These are phyloP conservation scores for Aelia acuminata DNA, from an alignment of 2,888 invertebrate species.

Conservation along the genomic window DNA sequence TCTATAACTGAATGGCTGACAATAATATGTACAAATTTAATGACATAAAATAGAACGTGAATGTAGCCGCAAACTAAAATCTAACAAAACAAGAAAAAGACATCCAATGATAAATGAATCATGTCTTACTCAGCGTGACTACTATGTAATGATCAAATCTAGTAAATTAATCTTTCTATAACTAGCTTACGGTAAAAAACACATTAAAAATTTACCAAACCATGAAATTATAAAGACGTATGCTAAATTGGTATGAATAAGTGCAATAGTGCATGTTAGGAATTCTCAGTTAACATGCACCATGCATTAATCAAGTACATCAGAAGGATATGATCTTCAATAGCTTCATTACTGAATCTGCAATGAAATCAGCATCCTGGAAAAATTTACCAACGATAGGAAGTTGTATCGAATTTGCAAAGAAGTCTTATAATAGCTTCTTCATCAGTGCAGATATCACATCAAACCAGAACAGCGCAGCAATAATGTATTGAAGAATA, in stretches of 20 bases:
- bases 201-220: slow-evolving; percentile 15
- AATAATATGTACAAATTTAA: too few species aligned
- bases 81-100: not conserved
- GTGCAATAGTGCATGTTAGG: not conserved
- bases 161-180: slow-evolving; percentile 16
- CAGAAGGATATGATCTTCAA: not conserved
- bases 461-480: too few species aligned
- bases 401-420: too few species aligned
- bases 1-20: too few species aligned
- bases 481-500: too few species aligned
- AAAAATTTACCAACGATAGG: too few species aligned
- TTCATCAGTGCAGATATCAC: too few species aligned
- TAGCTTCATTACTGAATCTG: slow-evolving; percentile 1
- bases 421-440: too few species aligned
- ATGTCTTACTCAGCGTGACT: not conserved
- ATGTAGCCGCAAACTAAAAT: not conserved
- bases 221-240: not conserved
- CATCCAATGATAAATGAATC: not conserved
- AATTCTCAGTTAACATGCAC: not conserved
- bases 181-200: slow-evolving; percentile 1
- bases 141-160: not conserved
- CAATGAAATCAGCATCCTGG: not conserved
- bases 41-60: too few species aligned
- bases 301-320: not conserved
- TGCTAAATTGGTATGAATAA: slow-evolving; percentile 8